phyloP scores from a whole-genome alignment of 2,113 vertebrate species.

The Tauraco erythrolophus region DNA sequence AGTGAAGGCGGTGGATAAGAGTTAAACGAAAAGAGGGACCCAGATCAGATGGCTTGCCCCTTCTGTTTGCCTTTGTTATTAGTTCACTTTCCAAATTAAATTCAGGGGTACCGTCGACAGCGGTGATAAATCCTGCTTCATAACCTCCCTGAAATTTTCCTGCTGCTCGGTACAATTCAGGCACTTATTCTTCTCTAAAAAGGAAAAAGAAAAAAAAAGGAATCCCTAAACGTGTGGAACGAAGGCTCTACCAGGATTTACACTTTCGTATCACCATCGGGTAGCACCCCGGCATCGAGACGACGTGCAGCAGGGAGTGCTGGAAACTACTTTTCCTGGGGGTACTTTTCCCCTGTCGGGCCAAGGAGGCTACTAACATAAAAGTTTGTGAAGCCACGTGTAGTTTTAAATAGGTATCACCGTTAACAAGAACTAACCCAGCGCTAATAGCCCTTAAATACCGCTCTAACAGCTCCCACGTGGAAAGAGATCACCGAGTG shows the following conservation, averaged over 20 bases:
- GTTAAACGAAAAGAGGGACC: neutral
- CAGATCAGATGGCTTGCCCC: neutral
- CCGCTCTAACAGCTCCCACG: neutral
- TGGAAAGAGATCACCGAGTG: slow-evolving; percentile 20
- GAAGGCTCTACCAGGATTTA: neutral
- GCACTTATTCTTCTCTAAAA: accelerated
- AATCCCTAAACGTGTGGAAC: accelerated
- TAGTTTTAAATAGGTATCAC: neutral
- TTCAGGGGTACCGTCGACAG: neutral
- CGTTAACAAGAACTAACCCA: neutral
- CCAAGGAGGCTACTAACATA: neutral
- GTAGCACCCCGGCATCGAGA: accelerated
- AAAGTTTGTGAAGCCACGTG: neutral
- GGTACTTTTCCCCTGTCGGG: accelerated
- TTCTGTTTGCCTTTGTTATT: neutral
- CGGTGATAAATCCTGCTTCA: accelerated
- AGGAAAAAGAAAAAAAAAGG: too few species aligned
- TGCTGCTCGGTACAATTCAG: accelerated
- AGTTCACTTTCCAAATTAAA: neutral
- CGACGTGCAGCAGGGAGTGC: accelerated
- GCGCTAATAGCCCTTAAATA: slow-evolving; percentile 6
- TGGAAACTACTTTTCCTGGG: neutral
- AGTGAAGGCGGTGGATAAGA: neutral
- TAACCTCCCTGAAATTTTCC: neutral
- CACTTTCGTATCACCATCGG: accelerated